A percentile compares a stretch with the other conserved stretches of the same genome.
These are phyloP conservation scores for Lycia hirtaria DNA, from an alignment of 2,888 invertebrate species.

Conservation along the genomic window DNA sequence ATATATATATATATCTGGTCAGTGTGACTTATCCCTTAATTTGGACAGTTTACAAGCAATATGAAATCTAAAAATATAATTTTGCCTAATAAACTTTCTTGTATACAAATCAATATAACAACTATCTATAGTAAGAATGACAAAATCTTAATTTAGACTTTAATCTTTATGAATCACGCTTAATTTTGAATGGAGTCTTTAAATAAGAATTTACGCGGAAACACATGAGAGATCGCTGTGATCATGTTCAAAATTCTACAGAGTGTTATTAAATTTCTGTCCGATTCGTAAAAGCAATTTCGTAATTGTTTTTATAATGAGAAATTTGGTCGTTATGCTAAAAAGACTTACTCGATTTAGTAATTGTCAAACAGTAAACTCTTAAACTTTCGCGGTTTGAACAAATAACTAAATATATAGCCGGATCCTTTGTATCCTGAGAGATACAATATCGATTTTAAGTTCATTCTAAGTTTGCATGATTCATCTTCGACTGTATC, in stretches of 20 bases:
- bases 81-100: constrained; percentile 3
- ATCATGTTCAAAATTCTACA: constrained; percentile 18
- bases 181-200: constrained; percentile 7
- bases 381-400: no score
- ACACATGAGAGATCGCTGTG: constrained; percentile 22
- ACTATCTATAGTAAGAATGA: not conserved
- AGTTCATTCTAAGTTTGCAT: no score
- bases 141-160: not conserved
- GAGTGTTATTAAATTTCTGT: not conserved
- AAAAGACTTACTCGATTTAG: no score
- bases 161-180: constrained; percentile 8
- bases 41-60: not conserved
- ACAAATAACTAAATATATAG: no score
- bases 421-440: no score
- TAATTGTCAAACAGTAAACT: no score
- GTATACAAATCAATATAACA: not conserved
- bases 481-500: no score
- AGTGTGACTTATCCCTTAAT: not conserved
- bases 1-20: not conserved
- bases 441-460: no score
- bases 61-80: constrained; percentile 15
- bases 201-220: not conserved
- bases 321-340: no score
- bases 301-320: no score
- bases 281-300: no score